Conservation (phyloP, 2,888 invertebrate genomes). For the Cotesia congregata region DNA sequence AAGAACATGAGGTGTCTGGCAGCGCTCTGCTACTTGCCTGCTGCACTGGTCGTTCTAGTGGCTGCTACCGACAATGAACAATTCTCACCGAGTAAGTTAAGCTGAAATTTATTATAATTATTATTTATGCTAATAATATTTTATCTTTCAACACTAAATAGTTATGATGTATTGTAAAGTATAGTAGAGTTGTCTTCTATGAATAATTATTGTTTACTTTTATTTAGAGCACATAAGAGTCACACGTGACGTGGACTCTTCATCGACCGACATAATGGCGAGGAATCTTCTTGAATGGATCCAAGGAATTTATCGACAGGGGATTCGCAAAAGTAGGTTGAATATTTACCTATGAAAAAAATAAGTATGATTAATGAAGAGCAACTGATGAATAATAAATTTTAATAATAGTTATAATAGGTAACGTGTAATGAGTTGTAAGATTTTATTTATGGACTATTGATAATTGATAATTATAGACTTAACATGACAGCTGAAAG, state of each 20-base stretch:
- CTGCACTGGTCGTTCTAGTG: constrained; percentile 32
- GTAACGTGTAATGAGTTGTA: constrained; percentile 12
- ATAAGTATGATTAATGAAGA: background rate
- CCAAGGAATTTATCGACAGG: constrained; percentile 79
- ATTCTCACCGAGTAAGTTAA: constrained; percentile 17
- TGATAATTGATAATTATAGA: background rate
- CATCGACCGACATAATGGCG: constrained; percentile 78
- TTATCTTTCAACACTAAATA: background rate
- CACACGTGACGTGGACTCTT: constrained; percentile 55
- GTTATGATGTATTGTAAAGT: background rate
- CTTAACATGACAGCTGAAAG: constrained; percentile 1
- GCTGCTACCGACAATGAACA: constrained; percentile 20
- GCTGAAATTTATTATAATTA: background rate
- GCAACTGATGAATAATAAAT: constrained; percentile 14
- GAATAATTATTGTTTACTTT: constrained; percentile 18
- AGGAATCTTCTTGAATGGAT: constrained; percentile 83
- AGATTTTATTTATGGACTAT: background rate
- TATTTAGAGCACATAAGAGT: constrained; percentile 57
- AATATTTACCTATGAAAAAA: background rate
- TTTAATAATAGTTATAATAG: constrained; percentile 13
- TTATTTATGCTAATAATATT: constrained; percentile 3
- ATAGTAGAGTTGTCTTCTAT: background rate
- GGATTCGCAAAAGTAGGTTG: constrained; percentile 72
- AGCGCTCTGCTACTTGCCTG: constrained; percentile 27
- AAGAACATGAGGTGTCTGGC: constrained; percentile 39